These are phyloP conservation scores for Polietes domitor DNA, from an alignment of 2,888 invertebrate genomes.

Conservation along the genomic window DNA sequence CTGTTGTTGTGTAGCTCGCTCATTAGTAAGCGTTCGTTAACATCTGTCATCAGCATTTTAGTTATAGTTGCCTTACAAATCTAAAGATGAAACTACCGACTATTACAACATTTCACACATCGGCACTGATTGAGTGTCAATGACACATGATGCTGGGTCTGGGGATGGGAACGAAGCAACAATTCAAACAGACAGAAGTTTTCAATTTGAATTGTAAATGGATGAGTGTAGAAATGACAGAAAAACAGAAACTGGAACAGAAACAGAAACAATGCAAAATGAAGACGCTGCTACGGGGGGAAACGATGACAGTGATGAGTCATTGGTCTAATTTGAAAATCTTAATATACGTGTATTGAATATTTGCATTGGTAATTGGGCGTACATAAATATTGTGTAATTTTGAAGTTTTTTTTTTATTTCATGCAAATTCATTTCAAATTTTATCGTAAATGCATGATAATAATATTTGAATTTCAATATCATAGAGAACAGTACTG, in stretches of 20 bases:
- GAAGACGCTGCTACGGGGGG: not conserved
- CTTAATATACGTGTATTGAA: too few species aligned
- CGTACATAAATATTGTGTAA: too few species aligned
- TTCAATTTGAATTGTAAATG: slow-evolving; percentile 16
- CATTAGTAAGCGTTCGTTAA: slow-evolving; percentile 20
- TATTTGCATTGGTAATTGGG: too few species aligned
- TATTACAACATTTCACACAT: slow-evolving; percentile 23
- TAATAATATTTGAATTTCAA: too few species aligned
- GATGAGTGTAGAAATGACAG: not conserved
- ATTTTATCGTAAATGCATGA: too few species aligned
- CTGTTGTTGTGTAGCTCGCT: not conserved
- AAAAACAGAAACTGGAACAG: not conserved
- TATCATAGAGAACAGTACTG: too few species aligned
- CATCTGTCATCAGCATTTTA: not conserved
- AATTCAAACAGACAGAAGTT: not conserved
- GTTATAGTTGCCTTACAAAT: not conserved
- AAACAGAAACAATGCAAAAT: not conserved
- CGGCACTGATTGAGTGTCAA: slow-evolving; percentile 18
- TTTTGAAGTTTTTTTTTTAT: too few species aligned
- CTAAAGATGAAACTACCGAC: not conserved
- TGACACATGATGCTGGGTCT: not conserved
- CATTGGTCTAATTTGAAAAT: not conserved
- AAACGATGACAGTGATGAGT: not conserved
- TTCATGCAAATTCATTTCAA: too few species aligned
- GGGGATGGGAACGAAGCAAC: not conserved